phyloP scores from a whole-genome alignment of 2,888 invertebrate species.

The Hypselothyrea guttata region DNA sequence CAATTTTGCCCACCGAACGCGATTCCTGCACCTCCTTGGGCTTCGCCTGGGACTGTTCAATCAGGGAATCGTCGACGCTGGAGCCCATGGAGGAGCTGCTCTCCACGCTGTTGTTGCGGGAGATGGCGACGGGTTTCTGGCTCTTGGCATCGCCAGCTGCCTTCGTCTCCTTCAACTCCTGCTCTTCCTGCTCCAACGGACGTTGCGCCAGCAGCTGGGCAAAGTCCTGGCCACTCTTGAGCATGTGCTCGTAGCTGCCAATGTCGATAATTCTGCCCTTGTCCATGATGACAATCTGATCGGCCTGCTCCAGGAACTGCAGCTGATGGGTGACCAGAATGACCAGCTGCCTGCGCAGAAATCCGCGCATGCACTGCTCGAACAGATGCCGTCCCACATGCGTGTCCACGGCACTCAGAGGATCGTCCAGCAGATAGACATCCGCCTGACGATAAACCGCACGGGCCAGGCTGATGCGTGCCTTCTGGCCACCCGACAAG shows the following conservation, averaged over 20 bases:
- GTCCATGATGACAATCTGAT: slow-evolving; percentile 83
- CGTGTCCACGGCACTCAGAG: slow-evolving; percentile 94
- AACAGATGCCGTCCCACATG: slow-evolving; percentile 95
- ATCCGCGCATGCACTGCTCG: slow-evolving; percentile 84
- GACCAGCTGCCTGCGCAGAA: slow-evolving; percentile 86
- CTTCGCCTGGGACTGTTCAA: slow-evolving; percentile 27
- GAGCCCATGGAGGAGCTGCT: slow-evolving; percentile 83
- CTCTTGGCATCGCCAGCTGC: slow-evolving; percentile 13
- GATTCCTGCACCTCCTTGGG: slow-evolving; percentile 84
- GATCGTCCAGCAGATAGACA: slow-evolving; percentile 94
- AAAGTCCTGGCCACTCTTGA: slow-evolving; percentile 89
- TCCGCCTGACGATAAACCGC: slow-evolving; percentile 93
- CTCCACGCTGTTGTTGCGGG: slow-evolving; percentile 66
- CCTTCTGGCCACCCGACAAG: slow-evolving; percentile 94
- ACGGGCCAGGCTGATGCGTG: slow-evolving; percentile 93
- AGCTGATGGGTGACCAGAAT: slow-evolving; percentile 92
- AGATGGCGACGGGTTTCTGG: slow-evolving; percentile 18
- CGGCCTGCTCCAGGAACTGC: slow-evolving; percentile 88
- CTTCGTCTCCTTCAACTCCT: too few species aligned
- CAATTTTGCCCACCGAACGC: slow-evolving; percentile 85
- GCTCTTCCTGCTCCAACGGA: slow-evolving; percentile 61
- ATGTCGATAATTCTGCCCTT: slow-evolving; percentile 82
- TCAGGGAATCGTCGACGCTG: slow-evolving; percentile 45
- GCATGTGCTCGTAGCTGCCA: slow-evolving; percentile 88
- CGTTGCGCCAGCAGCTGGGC: slow-evolving; percentile 86